phyloP scores from a whole-genome alignment of 1,140 invertebrate species.

The Pachyrhynchus sulphureomaculatus region DNA sequence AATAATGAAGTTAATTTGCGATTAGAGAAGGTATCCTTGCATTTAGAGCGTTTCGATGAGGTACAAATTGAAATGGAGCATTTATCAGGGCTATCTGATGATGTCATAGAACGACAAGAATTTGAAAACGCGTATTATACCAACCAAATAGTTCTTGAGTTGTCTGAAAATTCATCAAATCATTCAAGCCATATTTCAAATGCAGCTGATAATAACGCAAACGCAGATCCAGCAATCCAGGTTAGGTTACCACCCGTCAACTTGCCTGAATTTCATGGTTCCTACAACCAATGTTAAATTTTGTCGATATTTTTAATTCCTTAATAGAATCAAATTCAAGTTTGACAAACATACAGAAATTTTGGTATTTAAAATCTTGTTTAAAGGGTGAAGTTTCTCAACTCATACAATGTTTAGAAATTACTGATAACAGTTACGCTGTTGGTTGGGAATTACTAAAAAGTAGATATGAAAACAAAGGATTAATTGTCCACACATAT shows the following conservation, averaged over 20 bases:
- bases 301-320: slow-evolving; percentile 14
- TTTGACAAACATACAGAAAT: slow-evolving; percentile 4
- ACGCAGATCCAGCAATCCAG: too few species aligned
- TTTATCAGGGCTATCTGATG: too few species aligned
- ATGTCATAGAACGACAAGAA: too few species aligned
- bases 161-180: too few species aligned
- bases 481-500: slow-evolving; percentile 34
- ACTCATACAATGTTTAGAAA: slow-evolving; percentile 30
- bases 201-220: too few species aligned
- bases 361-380: slow-evolving; percentile 13
- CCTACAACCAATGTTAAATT: slow-evolving; percentile 5
- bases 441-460: slow-evolving; percentile 43
- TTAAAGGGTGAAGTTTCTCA: slow-evolving; percentile 13
- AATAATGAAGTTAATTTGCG: too few species aligned
- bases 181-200: too few species aligned
- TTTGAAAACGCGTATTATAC: too few species aligned
- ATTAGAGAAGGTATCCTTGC: too few species aligned
- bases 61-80: too few species aligned
- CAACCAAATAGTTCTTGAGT: too few species aligned
- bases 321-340: slow-evolving; percentile 7
- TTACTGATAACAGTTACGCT: slow-evolving; percentile 40
- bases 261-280: slow-evolving; percentile 12
- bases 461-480: slow-evolving; percentile 44
- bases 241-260: slow-evolving; percentile 9
- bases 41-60: too few species aligned